phyloP scores from a whole-genome alignment of 2,888 invertebrate species.

The Chesias legatella region DNA sequence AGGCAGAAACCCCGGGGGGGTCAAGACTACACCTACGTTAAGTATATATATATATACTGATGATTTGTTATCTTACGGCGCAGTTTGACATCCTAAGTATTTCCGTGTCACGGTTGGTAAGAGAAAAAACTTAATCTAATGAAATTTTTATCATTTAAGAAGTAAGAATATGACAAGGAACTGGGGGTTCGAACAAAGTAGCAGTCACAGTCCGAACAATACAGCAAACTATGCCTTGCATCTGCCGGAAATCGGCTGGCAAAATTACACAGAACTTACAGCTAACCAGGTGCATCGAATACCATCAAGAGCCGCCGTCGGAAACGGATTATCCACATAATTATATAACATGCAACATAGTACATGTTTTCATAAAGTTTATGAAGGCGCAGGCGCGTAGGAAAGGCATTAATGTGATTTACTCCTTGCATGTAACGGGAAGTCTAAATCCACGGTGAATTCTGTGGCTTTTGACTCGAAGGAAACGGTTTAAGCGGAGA shows the following conservation, averaged over 20 bases:
- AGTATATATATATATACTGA: no score
- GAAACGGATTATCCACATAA: constrained; percentile 42
- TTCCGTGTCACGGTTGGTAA: no score
- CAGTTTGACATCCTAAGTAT: no score
- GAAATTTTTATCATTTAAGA: no score
- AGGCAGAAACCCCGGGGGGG: no score
- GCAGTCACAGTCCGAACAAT: constrained; percentile 1
- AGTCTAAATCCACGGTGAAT: constrained; percentile 6
- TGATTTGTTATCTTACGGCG: no score
- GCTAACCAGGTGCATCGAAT: constrained; percentile 32
- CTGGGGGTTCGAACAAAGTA: no score
- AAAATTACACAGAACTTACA: constrained; percentile 29
- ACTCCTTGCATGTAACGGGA: constrained; percentile 42
- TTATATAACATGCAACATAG: constrained; percentile 30
- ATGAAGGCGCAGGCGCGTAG: constrained; percentile 39
- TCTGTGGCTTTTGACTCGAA: constrained; percentile 24
- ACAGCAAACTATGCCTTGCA: constrained; percentile 9
- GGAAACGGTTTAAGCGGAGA: constrained; percentile 25
- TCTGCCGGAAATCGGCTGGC: constrained; percentile 24
- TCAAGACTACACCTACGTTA: no score
- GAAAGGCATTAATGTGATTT: constrained; percentile 52
- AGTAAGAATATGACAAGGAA: no score
- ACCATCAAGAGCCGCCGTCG: constrained; percentile 31
- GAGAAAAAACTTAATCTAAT: no score
- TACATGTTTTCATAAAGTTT: constrained; percentile 27